Base-by-base conservation (phyloP, 2,888 invertebrate genomes). In the Eristalis tenax region DNA sequence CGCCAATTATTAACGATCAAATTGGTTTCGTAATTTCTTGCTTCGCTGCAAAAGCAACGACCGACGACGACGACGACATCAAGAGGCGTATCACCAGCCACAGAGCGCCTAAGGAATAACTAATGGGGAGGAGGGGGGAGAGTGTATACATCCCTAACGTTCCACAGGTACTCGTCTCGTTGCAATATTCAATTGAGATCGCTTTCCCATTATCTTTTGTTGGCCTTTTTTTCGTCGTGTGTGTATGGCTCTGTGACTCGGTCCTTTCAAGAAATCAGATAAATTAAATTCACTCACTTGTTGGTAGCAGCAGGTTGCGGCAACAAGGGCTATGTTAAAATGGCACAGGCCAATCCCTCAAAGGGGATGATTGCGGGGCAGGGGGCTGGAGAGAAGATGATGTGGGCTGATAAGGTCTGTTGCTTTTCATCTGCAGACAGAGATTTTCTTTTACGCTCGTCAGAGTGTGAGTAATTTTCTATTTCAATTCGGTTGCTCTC, bases 231-330 rank as follows among this genome's bases (percentile, higher is more conserved):
- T 32, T 32, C 5, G 1, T 8, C 8, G 1, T 1, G 4, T 32
- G 8, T 10, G 6, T 10, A 8, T 6, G 32, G 8, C 8, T 83
- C 59, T 68, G 66, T 43, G 23, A 13, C 26, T 26, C 23, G 26
- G 26, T 71, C 63, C 50, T 59, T 71, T 50, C 70, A 75, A 80
- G 75, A 40, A 84, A 71, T 71, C 74, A 83, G 87, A 87, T 87
- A 87, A 87, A 87, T 87, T 87, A 87, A 87, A 87, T 87, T 87
- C 83, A 87, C 83, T 87, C 83, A 87, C 87, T 83, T 80, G 78
- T 59, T 59, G 50, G 50, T 69, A 32, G 87, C 79, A 83, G 79
- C 79, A 76, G 43, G 57, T 80, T 71, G 76, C 43, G n/a, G 43
- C 43, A 18, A 50, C 26, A 23, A 26, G 59, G 22, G 57, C 63